Percentiles rank a stretch among this genome's conserved stretches.
These are phyloP conservation scores for human DNA, from an alignment of 2,113 vertebrate species.

Conservation along the genomic window DNA sequence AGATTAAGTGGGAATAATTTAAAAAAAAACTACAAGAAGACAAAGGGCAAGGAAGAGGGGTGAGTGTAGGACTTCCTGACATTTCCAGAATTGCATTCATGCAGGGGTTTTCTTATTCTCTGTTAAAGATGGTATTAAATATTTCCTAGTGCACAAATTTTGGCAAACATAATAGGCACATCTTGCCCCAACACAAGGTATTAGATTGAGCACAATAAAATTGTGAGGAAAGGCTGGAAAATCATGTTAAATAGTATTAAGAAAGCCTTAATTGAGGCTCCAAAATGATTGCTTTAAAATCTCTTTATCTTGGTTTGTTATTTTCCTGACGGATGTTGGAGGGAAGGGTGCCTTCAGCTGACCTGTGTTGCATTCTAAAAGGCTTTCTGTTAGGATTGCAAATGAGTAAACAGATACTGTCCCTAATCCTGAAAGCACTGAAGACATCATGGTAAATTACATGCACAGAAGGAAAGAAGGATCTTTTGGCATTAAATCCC, in stretches of 20 bases:
- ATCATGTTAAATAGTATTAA: background rate
- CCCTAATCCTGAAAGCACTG: background rate
- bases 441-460: background rate
- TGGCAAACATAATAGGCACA: background rate
- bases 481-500: slow-evolving; percentile 50
- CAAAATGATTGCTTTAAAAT: slow-evolving; percentile 41
- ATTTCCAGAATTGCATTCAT: background rate
- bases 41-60: fast-evolving
- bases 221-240: background rate
- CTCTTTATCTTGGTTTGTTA: slow-evolving; percentile 25
- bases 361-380: background rate
- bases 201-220: slow-evolving; percentile 13
- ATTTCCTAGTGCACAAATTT: background rate
- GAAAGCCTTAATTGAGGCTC: slow-evolving; percentile 20
- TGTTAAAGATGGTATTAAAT: background rate
- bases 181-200: background rate
- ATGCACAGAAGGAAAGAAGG: slow-evolving; percentile 7
- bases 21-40: background rate
- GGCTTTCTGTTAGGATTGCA: background rate
- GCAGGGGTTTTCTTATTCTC: background rate
- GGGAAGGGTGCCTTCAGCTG: background rate
- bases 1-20: background rate
- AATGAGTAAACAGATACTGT: background rate
- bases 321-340: background rate
- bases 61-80: background rate